A percentile compares a stretch with the other conserved stretches of the same genome.
Evolutionary conservation across 1,140 invertebrate species (phyloP).

Genomic region (Calephelis nemesis): DNA sequence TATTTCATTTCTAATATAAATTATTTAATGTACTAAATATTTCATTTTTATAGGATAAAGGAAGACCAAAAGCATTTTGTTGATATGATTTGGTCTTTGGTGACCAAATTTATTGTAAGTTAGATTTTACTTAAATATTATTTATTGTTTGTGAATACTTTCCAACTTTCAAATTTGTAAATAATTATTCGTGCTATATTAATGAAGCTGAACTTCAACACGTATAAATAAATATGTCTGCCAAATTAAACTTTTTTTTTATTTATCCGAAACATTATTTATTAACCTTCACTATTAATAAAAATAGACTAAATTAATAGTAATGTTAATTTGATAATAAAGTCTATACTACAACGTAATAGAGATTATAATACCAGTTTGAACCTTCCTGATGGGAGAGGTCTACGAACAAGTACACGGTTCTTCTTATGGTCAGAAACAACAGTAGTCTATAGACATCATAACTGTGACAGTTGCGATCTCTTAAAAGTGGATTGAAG

Average conservation of each 20-base stretch:
- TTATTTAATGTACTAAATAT: slow-evolving; percentile 58
- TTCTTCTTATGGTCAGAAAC: no score
- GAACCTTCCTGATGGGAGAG: no score
- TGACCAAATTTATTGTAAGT: slow-evolving; percentile 69
- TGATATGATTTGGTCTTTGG: slow-evolving; percentile 51
- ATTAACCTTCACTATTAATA: no score
- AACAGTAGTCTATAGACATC: no score
- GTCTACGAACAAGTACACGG: no score
- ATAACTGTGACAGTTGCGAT: no score
- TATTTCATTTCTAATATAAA: slow-evolving; percentile 16
- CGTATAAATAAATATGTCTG: slow-evolving; percentile 78
- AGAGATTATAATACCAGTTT: no score
- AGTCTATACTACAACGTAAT: no score
- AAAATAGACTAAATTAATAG: no score
- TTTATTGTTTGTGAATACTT: slow-evolving; percentile 68
- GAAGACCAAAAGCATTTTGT: slow-evolving; percentile 60
- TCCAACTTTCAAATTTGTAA: slow-evolving; percentile 66
- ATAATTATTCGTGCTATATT: slow-evolving; percentile 72
- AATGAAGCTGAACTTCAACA: slow-evolving; percentile 72
- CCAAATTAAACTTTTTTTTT: slow-evolving; percentile 67
- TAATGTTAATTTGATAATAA: no score
- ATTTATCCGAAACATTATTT: slow-evolving; percentile 30
- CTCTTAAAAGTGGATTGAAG: no score
- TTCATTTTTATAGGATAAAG: slow-evolving; percentile 52
- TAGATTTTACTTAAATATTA: slow-evolving; percentile 67